These are phyloP conservation scores for Orthosia incerta DNA, from an alignment of 2,888 invertebrate genomes.

Conservation along the genomic window DNA sequence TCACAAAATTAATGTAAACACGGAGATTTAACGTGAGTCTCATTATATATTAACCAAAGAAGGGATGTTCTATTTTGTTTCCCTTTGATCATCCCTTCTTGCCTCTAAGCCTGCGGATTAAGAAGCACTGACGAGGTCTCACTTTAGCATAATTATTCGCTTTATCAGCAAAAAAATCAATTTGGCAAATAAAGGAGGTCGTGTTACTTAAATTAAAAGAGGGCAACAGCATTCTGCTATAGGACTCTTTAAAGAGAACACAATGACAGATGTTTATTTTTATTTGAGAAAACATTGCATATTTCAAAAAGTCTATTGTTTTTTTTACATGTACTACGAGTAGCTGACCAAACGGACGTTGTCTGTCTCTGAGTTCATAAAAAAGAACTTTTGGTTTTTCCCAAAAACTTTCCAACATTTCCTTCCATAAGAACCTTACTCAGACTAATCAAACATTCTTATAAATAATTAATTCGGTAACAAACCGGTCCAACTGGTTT, in stretches of 20 bases:
- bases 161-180: constrained; percentile 84
- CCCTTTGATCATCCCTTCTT: constrained; percentile 84
- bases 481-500: too few relatives aligned
- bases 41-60: constrained; percentile 88
- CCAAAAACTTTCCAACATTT: too few relatives aligned
- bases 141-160: constrained; percentile 87
- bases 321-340: background rate
- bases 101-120: constrained; percentile 83
- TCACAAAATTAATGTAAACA: constrained; percentile 88
- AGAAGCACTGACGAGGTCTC: constrained; percentile 80
- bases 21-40: constrained; percentile 80
- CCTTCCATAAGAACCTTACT: too few relatives aligned
- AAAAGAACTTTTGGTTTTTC: too few relatives aligned
- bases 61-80: constrained; percentile 80
- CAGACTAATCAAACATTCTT: too few relatives aligned
- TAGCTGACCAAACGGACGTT: too few relatives aligned
- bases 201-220: constrained; percentile 56
- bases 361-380: too few relatives aligned
- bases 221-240: too few relatives aligned
- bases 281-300: background rate
- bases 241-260: constrained; percentile 3
- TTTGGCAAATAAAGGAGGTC: constrained; percentile 71
- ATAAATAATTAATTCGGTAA: too few relatives aligned
- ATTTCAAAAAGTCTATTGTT: constrained; percentile 11
- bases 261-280: background rate